These are phyloP conservation scores for Drosophila barbarae DNA, from an alignment of 2,888 invertebrate species.

Conservation along the genomic window DNA sequence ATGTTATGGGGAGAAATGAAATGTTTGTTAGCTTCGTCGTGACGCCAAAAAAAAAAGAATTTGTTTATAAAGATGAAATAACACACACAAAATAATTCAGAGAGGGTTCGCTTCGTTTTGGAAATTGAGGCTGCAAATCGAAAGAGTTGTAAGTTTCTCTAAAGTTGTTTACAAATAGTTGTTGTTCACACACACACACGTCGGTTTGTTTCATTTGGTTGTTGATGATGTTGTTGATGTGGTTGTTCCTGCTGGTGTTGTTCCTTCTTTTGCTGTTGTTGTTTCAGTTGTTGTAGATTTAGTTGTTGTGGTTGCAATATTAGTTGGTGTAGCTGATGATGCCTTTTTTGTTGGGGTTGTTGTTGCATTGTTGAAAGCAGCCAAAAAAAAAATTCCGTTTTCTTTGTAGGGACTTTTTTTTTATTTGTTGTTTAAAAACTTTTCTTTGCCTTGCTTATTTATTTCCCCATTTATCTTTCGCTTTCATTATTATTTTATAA, in stretches of 20 bases:
- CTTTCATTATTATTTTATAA: constrained; percentile 31
- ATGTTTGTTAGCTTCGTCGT: constrained; percentile 12
- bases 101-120: constrained; percentile 10
- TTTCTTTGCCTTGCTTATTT: constrained; percentile 25
- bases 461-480: constrained; percentile 12
- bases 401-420: constrained; percentile 1
- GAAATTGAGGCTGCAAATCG: constrained; percentile 29
- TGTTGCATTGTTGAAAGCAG: constrained; percentile 27
- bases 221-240: constrained; percentile 42
- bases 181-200: constrained; percentile 69
- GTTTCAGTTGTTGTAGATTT: constrained; percentile 19
- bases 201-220: constrained; percentile 47
- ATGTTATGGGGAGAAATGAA: neutral
- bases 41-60: constrained; percentile 1
- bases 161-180: constrained; percentile 32
- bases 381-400: constrained; percentile 32
- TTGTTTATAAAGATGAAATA: constrained; percentile 5
- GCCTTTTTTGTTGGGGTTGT: constrained; percentile 46
- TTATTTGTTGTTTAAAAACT: constrained; percentile 20
- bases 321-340: constrained; percentile 24
- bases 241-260: constrained; percentile 13
- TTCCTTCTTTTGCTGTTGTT: constrained; percentile 2
- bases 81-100: constrained; percentile 28
- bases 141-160: constrained; percentile 42
- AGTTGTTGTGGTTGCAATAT: constrained; percentile 41